These are phyloP conservation scores for Orchesella cincta DNA, from an alignment of 1,140 invertebrate species.

Conservation along the genomic window DNA sequence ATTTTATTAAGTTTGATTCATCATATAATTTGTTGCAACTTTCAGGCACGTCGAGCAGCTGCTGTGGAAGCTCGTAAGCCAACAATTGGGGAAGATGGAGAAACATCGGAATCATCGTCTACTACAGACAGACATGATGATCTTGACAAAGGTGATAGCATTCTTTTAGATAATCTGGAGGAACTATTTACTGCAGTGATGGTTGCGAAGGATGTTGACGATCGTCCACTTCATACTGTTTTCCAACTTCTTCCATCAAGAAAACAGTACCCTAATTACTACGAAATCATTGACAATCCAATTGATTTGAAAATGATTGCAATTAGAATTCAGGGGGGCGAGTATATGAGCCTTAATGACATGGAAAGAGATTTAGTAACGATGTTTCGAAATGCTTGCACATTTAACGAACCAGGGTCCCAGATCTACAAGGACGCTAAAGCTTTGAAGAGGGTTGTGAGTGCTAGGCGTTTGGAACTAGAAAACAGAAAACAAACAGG, in stretches of 20 bases:
- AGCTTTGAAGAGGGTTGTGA: conserved; percentile 75
- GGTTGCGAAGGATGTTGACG: conserved; percentile 73
- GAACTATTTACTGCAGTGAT: conserved; percentile 81
- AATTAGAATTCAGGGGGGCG: conserved; percentile 79
- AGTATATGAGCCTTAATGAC: conserved; percentile 73
- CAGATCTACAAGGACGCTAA: conserved; percentile 96
- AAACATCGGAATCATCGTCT: conserved; percentile 70
- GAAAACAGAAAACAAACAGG: conserved; percentile 60
- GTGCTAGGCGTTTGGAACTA: conserved; percentile 66
- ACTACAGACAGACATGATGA: conserved; percentile 64
- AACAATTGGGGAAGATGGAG: conserved; percentile 58
- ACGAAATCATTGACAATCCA: conserved; percentile 90
- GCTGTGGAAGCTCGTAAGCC: conserved; percentile 55
- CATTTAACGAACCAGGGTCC: conserved; percentile 94
- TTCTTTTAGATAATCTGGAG: conserved; percentile 65
- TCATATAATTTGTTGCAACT: not conserved
- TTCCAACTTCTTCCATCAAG: conserved; percentile 90
- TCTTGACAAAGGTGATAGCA: conserved; percentile 47
- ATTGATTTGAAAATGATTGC: conserved; percentile 94
- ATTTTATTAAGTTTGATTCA: not conserved
- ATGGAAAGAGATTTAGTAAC: conserved; percentile 87
- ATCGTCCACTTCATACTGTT: conserved; percentile 74
- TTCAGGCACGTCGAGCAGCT: conserved; percentile 58
- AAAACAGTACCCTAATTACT: conserved; percentile 94
- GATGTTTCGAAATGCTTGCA: conserved; percentile 93